These are phyloP conservation scores for Neodiprion fabricii DNA, from an alignment of 1,140 invertebrate genomes.

Conservation along the genomic window DNA sequence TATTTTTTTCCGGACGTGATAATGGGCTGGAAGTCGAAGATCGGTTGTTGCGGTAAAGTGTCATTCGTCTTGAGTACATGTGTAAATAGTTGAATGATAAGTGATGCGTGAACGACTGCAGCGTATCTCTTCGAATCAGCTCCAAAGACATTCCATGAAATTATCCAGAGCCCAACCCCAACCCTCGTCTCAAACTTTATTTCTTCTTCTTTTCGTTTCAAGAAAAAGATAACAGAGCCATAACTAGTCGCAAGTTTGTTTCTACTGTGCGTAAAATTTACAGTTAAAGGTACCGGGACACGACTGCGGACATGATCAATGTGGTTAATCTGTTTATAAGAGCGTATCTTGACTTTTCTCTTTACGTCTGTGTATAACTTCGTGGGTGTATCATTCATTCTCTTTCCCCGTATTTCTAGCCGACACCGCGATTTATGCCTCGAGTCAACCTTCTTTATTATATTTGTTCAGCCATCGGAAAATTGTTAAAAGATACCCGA, in stretches of 20 bases:
- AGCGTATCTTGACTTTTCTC: background rate
- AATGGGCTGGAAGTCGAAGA: slow-evolving; percentile 25
- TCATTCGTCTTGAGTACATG: background rate
- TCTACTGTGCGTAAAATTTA: background rate
- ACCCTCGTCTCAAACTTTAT: too few species aligned
- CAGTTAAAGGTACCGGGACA: background rate
- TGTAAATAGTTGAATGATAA: too few species aligned
- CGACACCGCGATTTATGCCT: slow-evolving; percentile 7
- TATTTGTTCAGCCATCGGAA: slow-evolving; percentile 16
- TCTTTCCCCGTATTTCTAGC: background rate
- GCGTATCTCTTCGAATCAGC: too few species aligned
- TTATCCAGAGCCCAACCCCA: background rate
- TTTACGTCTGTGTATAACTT: too few species aligned
- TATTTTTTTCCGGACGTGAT: background rate
- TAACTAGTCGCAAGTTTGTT: background rate
- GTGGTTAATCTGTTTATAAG: slow-evolving; percentile 2
- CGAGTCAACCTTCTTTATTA: slow-evolving; percentile 23
- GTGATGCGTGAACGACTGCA: too few species aligned
- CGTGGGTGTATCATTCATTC: background rate
- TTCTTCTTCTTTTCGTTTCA: too few species aligned
- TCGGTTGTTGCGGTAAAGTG: slow-evolving; percentile 28
- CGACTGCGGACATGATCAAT: background rate
- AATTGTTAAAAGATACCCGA: slow-evolving; percentile 20
- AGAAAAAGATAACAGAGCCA: too few species aligned
- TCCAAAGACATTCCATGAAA: too few species aligned